Evolutionary conservation across 2,113 vertebrate genomes (phyloP).

Genomic region (Romanogobio albipinnatus): DNA sequence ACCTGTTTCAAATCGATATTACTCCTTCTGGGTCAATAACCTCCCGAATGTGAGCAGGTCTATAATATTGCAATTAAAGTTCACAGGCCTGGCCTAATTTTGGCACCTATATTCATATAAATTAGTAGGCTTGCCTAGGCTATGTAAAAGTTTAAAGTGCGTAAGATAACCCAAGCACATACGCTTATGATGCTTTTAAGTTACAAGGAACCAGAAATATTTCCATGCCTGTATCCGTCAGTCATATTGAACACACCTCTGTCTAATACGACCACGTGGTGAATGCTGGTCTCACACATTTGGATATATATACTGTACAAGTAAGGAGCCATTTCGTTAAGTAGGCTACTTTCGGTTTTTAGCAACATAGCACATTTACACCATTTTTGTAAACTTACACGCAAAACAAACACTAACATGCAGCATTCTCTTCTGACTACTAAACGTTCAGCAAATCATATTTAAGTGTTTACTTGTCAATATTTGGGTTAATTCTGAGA

Average conservation of each 20-base stretch:
- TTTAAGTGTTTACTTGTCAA: not conserved
- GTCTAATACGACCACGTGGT: not conserved
- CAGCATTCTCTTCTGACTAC: not conserved
- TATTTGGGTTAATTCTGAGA: not conserved
- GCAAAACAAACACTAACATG: not conserved
- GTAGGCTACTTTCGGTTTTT: not conserved
- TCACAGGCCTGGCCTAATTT: not conserved
- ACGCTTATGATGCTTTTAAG: not conserved
- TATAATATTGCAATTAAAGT: not conserved
- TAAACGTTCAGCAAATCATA: not conserved
- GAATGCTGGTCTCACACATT: not conserved
- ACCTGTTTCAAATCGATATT: not conserved
- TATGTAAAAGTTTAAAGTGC: not conserved
- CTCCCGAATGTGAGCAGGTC: not conserved
- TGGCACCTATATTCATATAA: not conserved
- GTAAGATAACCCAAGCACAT: not conserved
- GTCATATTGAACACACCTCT: not conserved
- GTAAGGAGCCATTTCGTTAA: slow-evolving; percentile 1
- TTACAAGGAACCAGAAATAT: not conserved
- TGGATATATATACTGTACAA: not conserved
- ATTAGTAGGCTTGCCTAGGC: not conserved
- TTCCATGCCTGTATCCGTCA: not conserved
- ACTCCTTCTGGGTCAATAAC: not conserved
- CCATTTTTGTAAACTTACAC: not conserved
- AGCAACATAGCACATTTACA: not conserved